Conservation (phyloP, 2,888 invertebrate species). For the Pterostichus niger region DNA sequence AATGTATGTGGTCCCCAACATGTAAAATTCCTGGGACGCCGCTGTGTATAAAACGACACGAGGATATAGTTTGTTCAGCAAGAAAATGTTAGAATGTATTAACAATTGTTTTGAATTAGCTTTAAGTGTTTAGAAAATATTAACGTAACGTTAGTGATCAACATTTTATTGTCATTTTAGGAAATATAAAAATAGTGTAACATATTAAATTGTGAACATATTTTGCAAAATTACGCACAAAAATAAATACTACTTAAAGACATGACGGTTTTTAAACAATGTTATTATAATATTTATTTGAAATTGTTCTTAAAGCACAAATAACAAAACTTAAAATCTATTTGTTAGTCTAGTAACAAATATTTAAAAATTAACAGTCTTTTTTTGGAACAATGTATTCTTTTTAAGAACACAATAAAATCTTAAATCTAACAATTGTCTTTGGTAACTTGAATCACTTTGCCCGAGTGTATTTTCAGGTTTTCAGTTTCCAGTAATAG, state of each 20-base stretch:
- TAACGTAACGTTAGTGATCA: too few species aligned
- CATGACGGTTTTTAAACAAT: too few species aligned
- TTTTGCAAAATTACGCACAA: too few species aligned
- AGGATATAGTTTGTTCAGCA: too few species aligned
- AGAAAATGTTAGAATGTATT: too few species aligned
- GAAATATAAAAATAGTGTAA: too few species aligned
- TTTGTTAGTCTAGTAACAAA: background rate
- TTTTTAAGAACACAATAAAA: constrained; percentile 36
- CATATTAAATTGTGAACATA: too few species aligned
- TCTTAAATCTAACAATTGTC: constrained; percentile 28
- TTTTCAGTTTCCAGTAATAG: background rate
- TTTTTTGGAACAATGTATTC: background rate
- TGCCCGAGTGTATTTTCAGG: background rate
- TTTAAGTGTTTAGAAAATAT: background rate
- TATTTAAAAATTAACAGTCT: constrained; percentile 5
- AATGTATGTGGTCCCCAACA: background rate
- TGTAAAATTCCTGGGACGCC: background rate
- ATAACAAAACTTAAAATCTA: constrained; percentile 5
- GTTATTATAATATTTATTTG: background rate
- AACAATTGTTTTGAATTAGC: background rate
- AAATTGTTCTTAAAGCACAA: constrained; percentile 19
- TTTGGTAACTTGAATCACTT: constrained; percentile 45
- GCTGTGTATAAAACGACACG: background rate
- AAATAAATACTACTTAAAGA: too few species aligned
- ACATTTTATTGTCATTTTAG: too few species aligned